Percentiles rank a stretch among this genome's conserved stretches.
Conservation (phyloP, 1,140 invertebrate species). For the Zaprionus ghesquierei region DNA sequence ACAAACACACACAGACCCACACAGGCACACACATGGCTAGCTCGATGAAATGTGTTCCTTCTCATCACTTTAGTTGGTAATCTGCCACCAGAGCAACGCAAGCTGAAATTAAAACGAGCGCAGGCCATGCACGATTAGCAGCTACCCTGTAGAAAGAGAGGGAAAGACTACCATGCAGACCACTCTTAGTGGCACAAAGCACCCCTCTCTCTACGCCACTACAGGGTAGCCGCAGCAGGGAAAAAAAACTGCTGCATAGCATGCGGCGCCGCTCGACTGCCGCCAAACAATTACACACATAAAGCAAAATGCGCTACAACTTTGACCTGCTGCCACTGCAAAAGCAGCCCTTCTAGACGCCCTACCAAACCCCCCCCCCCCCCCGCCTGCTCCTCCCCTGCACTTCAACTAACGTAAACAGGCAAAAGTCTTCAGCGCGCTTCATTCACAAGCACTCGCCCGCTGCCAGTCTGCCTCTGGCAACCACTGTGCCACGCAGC, state of each 20-base stretch:
- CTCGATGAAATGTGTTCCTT: slow-evolving; percentile 36
- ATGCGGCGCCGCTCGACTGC: slow-evolving; percentile 48
- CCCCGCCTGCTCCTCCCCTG: neutral
- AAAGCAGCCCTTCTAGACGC: neutral
- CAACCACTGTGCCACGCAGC: slow-evolving; percentile 27
- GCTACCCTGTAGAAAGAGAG: neutral
- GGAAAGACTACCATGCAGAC: too few relatives aligned
- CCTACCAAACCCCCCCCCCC: neutral
- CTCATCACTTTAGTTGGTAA: slow-evolving; percentile 50
- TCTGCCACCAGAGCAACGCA: slow-evolving; percentile 21
- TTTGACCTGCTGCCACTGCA: slow-evolving; percentile 54
- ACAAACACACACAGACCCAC: slow-evolving; percentile 4
- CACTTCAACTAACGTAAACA: slow-evolving; percentile 60
- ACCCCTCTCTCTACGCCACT: neutral
- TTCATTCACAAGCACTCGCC: slow-evolving; percentile 64
- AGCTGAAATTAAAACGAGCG: neutral
- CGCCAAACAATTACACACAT: slow-evolving; percentile 74
- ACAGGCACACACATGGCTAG: neutral
- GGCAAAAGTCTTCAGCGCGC: slow-evolving; percentile 25
- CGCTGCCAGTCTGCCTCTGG: slow-evolving; percentile 7
- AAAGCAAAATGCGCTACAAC: slow-evolving; percentile 68
- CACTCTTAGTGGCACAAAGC: too few relatives aligned
- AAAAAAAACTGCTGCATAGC: slow-evolving; percentile 34
- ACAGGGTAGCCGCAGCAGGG: neutral
- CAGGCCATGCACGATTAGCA: neutral